These are phyloP conservation scores for Salvator merianae DNA, from an alignment of 2,113 vertebrate species.

Conservation along the genomic window DNA sequence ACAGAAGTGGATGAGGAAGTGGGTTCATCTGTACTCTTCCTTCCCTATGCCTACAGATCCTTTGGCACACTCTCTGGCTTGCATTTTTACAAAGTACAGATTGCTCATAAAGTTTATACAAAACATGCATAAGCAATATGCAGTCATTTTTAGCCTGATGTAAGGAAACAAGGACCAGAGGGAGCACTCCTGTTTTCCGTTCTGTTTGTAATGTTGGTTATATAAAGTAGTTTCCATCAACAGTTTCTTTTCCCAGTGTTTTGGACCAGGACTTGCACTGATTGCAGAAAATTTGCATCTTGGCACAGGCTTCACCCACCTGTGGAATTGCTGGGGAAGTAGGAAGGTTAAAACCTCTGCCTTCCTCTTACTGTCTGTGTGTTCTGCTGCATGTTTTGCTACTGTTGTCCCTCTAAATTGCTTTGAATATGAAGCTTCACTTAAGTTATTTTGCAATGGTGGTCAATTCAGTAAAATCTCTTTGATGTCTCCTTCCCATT, in stretches of 20 bases:
- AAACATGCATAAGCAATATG: background rate
- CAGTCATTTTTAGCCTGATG: background rate
- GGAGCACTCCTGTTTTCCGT: background rate
- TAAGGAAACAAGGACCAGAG: background rate
- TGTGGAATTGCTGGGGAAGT: no score
- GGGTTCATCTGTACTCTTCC: no score
- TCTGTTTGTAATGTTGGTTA: background rate
- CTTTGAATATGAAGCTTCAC: background rate
- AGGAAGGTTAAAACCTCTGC: no score
- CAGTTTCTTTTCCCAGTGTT: no score
- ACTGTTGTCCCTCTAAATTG: background rate
- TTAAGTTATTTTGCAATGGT: background rate
- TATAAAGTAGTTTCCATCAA: no score
- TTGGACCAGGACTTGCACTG: no score
- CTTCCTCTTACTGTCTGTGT: no score
- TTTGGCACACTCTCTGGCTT: background rate
- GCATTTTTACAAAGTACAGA: background rate
- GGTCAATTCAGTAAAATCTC: background rate
- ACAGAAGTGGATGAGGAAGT: no score
- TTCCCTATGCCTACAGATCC: background rate
- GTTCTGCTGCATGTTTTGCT: no score
- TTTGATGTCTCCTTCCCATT: background rate
- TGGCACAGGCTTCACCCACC: no score
- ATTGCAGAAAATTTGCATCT: no score
- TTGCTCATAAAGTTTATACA: background rate